Evolutionary conservation across 2,888 invertebrate genomes (phyloP), one percentile per base, ranked within the genome.

Genomic region (Phortica okadai): DNA sequence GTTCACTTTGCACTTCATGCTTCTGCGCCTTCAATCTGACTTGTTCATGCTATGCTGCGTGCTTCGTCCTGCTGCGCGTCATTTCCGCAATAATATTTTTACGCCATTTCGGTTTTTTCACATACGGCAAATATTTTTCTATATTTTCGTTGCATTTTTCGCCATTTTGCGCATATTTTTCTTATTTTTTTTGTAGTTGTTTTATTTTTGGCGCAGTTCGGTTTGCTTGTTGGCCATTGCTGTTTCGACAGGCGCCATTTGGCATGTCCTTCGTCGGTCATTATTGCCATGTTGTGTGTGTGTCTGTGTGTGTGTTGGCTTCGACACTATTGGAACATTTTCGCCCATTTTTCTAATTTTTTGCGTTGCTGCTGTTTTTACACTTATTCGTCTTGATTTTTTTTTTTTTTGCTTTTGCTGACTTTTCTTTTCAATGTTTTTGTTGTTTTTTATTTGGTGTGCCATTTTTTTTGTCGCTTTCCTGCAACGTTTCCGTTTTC

Each of bases 191-290:
- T 76, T 76, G 11, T 41, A 54, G 14, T 82, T 82, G 83, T 81
- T 84, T 86, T 82, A 81, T 83, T 82, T 86, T 88, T 88, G 84
- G 86, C 87, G 85, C 85, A 86, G 85, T 88, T 88, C 86, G 86
- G 88, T 67, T 14, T 41, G 44, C 16, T 21, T 11, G 4, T 25
- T 25, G 16, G 66, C 76, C 41, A 50, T 73, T 41, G 69, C 45
- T 50, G 50, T 66, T 75, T 74, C 76, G 76, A 58, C 78, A 84
- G 82, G 79, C 81, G 77, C 80, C 82, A 84, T 87, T 84, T 78
- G 84, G 79, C 82, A 82, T 86, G 81, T 86, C 77, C 80, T 79
- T 78, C 69, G 77, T 75, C 66, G 78, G 76, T 72, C 72, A 72
- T 69, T 76, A 72, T 56, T 62, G 72, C 75, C 45, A 14, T 25